Evolutionary conservation across 2,888 invertebrate genomes (phyloP).

Genomic region (Standfussiana lucernea): DNA sequence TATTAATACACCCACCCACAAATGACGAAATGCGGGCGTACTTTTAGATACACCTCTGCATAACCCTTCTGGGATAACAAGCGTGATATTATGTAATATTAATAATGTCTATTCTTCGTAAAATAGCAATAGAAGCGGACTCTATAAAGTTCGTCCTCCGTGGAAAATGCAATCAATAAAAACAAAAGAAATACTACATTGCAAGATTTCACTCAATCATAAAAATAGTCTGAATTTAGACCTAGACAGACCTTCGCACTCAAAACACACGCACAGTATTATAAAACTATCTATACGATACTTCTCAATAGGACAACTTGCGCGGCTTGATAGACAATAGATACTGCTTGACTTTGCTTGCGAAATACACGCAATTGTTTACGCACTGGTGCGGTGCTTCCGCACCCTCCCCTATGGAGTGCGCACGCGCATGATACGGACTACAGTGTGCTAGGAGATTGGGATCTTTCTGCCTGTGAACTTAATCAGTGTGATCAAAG

Average conservation of each 20-base stretch:
- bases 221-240: background rate
- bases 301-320: constrained; percentile 47
- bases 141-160: background rate
- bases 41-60: no score
- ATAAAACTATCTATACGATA: constrained; percentile 29
- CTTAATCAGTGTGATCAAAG: background rate
- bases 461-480: background rate
- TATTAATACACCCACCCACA: no score
- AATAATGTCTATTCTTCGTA: no score
- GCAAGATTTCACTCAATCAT: constrained; percentile 1
- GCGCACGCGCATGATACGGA: constrained; percentile 2
- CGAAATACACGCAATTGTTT: constrained; percentile 39
- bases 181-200: constrained; percentile 4
- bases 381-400: constrained; percentile 45
- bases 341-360: constrained; percentile 43
- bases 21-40: no score
- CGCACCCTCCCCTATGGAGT: constrained; percentile 28
- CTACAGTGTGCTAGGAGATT: background rate
- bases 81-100: no score
- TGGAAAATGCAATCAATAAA: background rate
- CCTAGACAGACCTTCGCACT: background rate
- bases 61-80: no score
- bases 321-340: constrained; percentile 28
- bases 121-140: background rate
- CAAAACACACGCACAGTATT: constrained; percentile 35